Conservation (phyloP, 2,888 invertebrate species). For the Plutella xylostella region DNA sequence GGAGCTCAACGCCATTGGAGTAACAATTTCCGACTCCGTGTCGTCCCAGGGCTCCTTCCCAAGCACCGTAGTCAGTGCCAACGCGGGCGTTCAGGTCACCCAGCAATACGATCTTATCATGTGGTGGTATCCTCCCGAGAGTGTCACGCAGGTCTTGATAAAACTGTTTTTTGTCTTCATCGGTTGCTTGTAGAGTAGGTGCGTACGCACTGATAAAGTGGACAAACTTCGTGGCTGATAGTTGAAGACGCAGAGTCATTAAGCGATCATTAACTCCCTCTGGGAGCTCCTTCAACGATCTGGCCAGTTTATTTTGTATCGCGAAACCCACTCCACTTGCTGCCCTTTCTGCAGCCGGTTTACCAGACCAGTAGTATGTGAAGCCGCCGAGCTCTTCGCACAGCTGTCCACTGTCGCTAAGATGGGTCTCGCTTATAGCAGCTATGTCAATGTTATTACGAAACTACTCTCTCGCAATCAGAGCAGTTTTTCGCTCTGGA, state of each 20-base stretch:
- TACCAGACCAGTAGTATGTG: neutral
- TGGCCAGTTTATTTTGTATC: neutral
- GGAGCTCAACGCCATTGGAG: neutral
- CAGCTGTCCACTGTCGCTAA: conserved; percentile 10
- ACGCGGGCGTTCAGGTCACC: neutral
- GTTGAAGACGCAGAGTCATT: neutral
- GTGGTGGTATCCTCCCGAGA: neutral
- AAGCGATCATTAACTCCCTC: too few relatives aligned
- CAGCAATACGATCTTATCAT: neutral
- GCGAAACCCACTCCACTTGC: conserved; percentile 2
- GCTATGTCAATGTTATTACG: too few relatives aligned
- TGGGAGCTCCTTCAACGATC: neutral
- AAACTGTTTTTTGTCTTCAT: neutral
- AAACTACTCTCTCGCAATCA: conserved; percentile 10
- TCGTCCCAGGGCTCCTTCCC: neutral
- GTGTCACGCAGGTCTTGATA: neutral
- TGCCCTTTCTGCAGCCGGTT: neutral
- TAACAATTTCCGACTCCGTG: neutral
- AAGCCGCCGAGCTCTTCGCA: neutral
- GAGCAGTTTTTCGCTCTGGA: conserved; percentile 13
- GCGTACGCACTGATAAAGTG: neutral
- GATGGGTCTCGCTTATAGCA: conserved; percentile 5
- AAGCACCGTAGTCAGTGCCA: neutral
- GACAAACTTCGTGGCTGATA: neutral
- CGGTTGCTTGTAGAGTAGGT: neutral